Evolutionary conservation across 2,797 vertebrate genomes (phyloP).

Genomic region (Tachyglossus aculeatus): DNA sequence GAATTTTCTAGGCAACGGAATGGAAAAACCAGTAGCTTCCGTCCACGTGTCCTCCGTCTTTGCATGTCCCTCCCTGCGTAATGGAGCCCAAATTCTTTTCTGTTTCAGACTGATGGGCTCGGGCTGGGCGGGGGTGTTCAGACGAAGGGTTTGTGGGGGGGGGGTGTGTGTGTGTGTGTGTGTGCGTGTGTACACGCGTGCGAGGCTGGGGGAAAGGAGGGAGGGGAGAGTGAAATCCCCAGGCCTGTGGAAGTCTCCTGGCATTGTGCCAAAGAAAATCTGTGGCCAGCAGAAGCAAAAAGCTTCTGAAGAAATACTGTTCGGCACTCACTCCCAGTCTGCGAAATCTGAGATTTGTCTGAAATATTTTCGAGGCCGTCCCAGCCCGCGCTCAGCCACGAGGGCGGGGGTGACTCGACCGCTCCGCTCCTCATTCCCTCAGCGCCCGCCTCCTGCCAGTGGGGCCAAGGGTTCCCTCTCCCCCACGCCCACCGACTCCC

Average conservation of each 20-base stretch:
- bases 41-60: background rate
- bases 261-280: constrained; percentile 42
- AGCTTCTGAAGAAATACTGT: constrained; percentile 41
- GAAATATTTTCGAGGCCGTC: background rate
- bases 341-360: constrained; percentile 20
- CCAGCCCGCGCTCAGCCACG: too few species aligned
- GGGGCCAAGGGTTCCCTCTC: too few species aligned
- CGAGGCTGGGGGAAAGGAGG: background rate
- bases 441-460: too few species aligned
- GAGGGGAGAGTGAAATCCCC: too few species aligned
- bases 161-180: too few species aligned
- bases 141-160: constrained; percentile 32
- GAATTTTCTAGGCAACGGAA: background rate
- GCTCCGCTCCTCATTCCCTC: too few species aligned
- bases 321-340: background rate
- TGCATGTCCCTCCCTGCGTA: too few species aligned
- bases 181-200: too few species aligned
- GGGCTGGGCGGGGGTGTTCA: too few species aligned
- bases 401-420: too few species aligned
- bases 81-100: background rate
- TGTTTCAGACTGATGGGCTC: background rate
- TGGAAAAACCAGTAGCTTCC: accelerated
- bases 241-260: too few species aligned
- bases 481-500: too few species aligned
- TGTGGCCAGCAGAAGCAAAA: constrained; percentile 41